phyloP scores from a whole-genome alignment of 2,888 invertebrate species.

The Ditylenchus weischeri region DNA sequence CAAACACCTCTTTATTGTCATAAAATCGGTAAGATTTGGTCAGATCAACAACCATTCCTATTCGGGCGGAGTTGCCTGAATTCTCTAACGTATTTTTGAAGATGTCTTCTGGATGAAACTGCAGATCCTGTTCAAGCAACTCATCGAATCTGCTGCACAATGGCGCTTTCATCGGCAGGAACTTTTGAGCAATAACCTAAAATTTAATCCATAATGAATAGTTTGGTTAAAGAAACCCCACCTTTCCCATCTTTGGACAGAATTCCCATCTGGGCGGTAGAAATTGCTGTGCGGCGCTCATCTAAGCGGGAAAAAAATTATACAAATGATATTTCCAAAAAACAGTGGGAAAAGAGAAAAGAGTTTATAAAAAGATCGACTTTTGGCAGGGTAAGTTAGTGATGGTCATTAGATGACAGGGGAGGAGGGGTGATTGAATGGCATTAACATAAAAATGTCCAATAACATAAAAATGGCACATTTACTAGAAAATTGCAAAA shows the following conservation, averaged over 20 bases:
- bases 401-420: too few species aligned
- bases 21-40: constrained; percentile 94
- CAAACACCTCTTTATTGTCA: constrained; percentile 64
- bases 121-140: constrained; percentile 74
- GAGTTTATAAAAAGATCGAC: too few species aligned
- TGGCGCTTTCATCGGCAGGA: constrained; percentile 91
- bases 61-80: constrained; percentile 65
- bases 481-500: not conserved
- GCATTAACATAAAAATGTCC: too few species aligned
- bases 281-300: too few species aligned
- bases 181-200: constrained; percentile 68
- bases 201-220: not conserved
- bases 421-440: too few species aligned
- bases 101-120: constrained; percentile 83
- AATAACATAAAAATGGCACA: too few species aligned
- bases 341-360: too few species aligned
- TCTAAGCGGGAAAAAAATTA: too few species aligned
- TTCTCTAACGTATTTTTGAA: constrained; percentile 61
- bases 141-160: constrained; percentile 77
- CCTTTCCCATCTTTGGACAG: constrained; percentile 63
- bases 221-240: constrained; percentile 41
- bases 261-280: constrained; percentile 62
- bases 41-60: constrained; percentile 93
- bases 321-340: too few species aligned
- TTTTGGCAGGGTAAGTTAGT: too few species aligned